These are phyloP conservation scores for Ptychoptera contaminata DNA, from an alignment of 2,888 invertebrate species.

Conservation along the genomic window DNA sequence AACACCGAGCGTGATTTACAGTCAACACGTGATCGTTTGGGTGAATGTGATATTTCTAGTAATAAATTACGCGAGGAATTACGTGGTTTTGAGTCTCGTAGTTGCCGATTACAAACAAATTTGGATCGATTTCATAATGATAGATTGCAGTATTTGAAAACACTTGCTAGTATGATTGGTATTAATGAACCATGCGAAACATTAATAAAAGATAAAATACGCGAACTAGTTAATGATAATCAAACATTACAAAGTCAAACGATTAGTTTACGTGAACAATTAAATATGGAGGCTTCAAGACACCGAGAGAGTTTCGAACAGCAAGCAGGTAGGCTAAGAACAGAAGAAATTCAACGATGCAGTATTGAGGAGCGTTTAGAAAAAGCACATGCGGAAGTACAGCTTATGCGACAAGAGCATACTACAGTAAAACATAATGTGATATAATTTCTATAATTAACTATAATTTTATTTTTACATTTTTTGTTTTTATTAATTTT, in stretches of 20 bases:
- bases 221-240: constrained; percentile 60
- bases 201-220: constrained; percentile 61
- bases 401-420: constrained; percentile 35
- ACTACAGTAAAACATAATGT: constrained; percentile 12
- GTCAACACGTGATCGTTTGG: constrained; percentile 52
- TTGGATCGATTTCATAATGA: constrained; percentile 28
- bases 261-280: constrained; percentile 58
- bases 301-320: constrained; percentile 34
- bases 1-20: constrained; percentile 62
- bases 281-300: constrained; percentile 56
- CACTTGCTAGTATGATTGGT: constrained; percentile 32
- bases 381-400: constrained; percentile 65
- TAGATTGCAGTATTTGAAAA: constrained; percentile 26
- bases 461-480: background rate
- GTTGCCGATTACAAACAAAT: constrained; percentile 27
- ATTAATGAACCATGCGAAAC: constrained; percentile 64
- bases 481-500: background rate
- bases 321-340: constrained; percentile 48
- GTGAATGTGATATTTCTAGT: constrained; percentile 57
- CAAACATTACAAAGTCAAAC: constrained; percentile 66
- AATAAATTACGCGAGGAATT: constrained; percentile 31
- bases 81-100: constrained; percentile 30
- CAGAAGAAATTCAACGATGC: constrained; percentile 47
- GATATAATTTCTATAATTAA: background rate
- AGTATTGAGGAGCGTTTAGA: constrained; percentile 59